A percentile compares a stretch with the other conserved stretches of the same genome.
These are phyloP conservation scores for Torymus auratus DNA, from an alignment of 2,888 invertebrate species.

Conservation along the genomic window DNA sequence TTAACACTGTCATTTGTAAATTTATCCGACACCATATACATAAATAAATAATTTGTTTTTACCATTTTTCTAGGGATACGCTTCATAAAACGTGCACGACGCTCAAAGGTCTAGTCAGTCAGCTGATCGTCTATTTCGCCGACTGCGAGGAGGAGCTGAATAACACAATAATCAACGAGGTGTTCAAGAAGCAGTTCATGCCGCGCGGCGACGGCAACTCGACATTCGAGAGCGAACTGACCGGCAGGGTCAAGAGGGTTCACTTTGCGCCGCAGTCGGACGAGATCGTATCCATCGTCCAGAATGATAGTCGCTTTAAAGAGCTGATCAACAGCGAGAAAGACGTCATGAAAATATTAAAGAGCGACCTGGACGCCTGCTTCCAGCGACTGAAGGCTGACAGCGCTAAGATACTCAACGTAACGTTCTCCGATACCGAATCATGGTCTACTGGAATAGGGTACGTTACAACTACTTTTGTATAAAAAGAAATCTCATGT, in stretches of 20 bases:
- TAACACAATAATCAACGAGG: conserved; percentile 83
- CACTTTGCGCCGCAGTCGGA: conserved; percentile 84
- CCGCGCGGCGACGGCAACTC: conserved; percentile 59
- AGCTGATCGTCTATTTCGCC: conserved; percentile 85
- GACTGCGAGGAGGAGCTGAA: conserved; percentile 89
- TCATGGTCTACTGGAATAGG: conserved; percentile 54
- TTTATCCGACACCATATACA: too few relatives aligned
- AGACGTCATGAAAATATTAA: conserved; percentile 80
- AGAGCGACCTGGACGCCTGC: conserved; percentile 83
- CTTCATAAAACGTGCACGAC: conserved; percentile 82
- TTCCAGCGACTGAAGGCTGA: conserved; percentile 83
- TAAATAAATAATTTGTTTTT: too few relatives aligned
- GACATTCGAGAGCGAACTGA: conserved; percentile 37
- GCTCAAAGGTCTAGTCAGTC: conserved; percentile 82
- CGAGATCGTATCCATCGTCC: conserved; percentile 77
- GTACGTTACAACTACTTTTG: conserved; percentile 19
- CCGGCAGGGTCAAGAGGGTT: conserved; percentile 78
- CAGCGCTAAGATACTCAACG: conserved; percentile 79
- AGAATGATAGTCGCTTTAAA: conserved; percentile 81
- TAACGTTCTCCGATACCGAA: conserved; percentile 60
- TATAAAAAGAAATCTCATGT: not conserved
- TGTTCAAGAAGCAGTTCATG: conserved; percentile 75
- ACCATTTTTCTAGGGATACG: conserved; percentile 79
- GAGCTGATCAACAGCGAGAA: conserved; percentile 77
- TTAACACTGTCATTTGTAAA: too few relatives aligned